Percentiles rank a stretch among this genome's conserved stretches.
These are phyloP conservation scores for Phalacrocorax carbo DNA, from an alignment of 2,113 vertebrate genomes.

Conservation along the genomic window DNA sequence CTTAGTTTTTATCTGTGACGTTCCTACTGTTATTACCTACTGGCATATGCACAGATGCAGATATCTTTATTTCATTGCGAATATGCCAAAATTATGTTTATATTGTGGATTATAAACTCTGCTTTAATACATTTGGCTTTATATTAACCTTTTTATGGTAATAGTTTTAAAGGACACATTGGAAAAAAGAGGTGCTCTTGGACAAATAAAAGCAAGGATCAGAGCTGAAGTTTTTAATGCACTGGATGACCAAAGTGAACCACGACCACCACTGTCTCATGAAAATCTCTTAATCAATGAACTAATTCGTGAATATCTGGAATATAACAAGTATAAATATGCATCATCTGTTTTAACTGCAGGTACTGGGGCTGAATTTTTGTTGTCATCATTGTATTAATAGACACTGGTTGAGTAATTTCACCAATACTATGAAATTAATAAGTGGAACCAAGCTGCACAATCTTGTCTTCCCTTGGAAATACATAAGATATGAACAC, in stretches of 20 bases:
- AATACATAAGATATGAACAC: neutral
- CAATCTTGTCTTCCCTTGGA: neutral
- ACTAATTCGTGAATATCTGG: conserved; percentile 92
- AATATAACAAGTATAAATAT: conserved; percentile 91
- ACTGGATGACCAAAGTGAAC: conserved; percentile 82
- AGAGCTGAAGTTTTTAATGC: conserved; percentile 92
- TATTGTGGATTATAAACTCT: neutral
- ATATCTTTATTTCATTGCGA: neutral
- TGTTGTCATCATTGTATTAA: neutral
- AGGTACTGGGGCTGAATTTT: conserved; percentile 71
- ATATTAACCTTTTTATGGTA: neutral
- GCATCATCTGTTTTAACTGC: conserved; percentile 85
- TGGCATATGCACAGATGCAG: accelerated
- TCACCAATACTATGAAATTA: accelerated
- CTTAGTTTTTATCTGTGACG: accelerated
- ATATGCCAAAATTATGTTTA: accelerated
- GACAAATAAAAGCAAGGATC: conserved; percentile 87
- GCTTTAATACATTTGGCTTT: accelerated
- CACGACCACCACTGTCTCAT: conserved; percentile 80
- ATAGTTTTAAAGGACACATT: conserved; percentile 90
- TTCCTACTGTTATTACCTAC: accelerated
- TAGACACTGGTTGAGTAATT: neutral
- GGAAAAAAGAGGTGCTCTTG: conserved; percentile 86
- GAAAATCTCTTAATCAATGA: conserved; percentile 95
- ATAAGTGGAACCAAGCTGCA: neutral